Evolutionary conservation across 2,113 vertebrate genomes (phyloP).

Genomic region (Potamarius usumacintae): DNA sequence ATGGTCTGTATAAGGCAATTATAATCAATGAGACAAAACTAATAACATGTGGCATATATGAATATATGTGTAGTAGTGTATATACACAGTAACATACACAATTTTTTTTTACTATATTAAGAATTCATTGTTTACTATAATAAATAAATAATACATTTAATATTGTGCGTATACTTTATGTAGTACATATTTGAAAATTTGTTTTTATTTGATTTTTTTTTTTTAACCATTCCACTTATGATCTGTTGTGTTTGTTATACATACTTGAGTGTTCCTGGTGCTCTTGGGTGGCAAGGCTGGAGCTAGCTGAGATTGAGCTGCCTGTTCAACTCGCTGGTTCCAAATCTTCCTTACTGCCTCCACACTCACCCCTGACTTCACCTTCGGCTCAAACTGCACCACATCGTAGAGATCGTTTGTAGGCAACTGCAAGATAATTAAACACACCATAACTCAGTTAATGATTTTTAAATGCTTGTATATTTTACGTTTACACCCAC

Average conservation of each 20-base stretch:
- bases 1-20: conserved; percentile 51
- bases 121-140: background rate
- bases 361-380: conserved; percentile 46
- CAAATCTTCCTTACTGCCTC: conserved; percentile 48
- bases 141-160: background rate
- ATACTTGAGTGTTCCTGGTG: conserved; percentile 52
- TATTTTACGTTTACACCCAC: background rate
- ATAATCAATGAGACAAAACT: conserved; percentile 24
- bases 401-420: conserved; percentile 70
- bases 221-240: too few species aligned
- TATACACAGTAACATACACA: background rate
- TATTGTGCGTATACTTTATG: background rate
- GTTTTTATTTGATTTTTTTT: background rate
- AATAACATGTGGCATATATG: background rate
- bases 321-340: conserved; percentile 37
- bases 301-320: conserved; percentile 34
- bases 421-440: conserved; percentile 57
- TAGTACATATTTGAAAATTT: background rate
- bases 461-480: background rate
- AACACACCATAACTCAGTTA: background rate
- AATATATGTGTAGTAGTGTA: background rate
- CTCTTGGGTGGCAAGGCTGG: conserved; percentile 57
- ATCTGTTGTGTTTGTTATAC: background rate
- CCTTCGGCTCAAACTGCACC: conserved; percentile 62
- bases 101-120: background rate